phyloP scores from a whole-genome alignment of 2,113 vertebrate species.

The Nanger granti region DNA sequence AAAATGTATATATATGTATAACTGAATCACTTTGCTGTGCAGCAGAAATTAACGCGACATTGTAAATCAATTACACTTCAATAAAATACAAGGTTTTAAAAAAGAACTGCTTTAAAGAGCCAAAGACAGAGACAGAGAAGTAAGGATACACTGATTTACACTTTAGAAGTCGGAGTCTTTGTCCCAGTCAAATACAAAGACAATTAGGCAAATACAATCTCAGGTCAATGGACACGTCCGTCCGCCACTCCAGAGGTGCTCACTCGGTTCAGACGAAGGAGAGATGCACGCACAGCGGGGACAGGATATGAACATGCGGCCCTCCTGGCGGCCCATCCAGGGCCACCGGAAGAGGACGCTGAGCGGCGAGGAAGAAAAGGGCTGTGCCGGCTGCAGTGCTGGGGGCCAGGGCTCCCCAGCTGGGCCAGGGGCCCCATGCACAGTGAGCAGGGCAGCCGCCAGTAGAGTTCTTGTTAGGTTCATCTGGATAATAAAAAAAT shows the following conservation, averaged over 20 bases:
- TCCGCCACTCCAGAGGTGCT: accelerated
- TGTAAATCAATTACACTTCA: neutral
- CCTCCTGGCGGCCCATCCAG: too few species aligned
- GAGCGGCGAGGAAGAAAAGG: neutral
- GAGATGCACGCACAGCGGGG: accelerated
- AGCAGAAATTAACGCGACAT: neutral
- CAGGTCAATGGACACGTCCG: accelerated
- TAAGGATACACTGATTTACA: neutral
- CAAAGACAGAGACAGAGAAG: too few species aligned
- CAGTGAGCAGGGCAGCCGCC: accelerated
- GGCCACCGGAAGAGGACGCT: accelerated
- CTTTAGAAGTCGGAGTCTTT: neutral
- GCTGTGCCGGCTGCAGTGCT: accelerated
- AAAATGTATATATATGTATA: accelerated
- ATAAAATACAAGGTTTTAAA: neutral
- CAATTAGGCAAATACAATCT: accelerated
- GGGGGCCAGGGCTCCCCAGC: accelerated
- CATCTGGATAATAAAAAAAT: neutral
- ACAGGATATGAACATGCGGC: accelerated
- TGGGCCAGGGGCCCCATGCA: accelerated
- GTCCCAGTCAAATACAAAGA: neutral
- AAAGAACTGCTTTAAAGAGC: neutral
- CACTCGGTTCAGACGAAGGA: neutral
- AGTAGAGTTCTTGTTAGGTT: accelerated
- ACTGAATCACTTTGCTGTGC: neutral